Evolutionary conservation across 2,113 vertebrate species (phyloP).

Genomic region (Mugil cephalus): DNA sequence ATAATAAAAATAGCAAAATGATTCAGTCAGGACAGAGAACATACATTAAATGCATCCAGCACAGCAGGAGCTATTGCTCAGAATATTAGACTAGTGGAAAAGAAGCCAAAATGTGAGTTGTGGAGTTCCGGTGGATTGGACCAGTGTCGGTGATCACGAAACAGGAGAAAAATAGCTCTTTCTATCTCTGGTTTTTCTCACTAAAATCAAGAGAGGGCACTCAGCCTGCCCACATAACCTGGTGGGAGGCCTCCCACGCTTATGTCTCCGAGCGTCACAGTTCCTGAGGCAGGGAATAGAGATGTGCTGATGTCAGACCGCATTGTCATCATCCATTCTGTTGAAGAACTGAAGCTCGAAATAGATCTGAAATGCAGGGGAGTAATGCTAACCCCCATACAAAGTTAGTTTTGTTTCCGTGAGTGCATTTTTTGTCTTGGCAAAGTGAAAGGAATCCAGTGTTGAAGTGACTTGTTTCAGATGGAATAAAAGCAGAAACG

Average conservation of each 20-base stretch:
- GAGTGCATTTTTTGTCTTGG: no score
- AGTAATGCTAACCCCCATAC: no score
- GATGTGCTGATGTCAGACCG: background rate
- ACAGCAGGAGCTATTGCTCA: no score
- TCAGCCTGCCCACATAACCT: background rate
- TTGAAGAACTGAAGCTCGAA: background rate
- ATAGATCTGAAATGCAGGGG: background rate
- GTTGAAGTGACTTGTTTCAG: no score
- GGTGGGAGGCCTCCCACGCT: slow-evolving; percentile 16
- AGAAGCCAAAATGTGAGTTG: no score
- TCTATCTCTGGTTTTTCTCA: background rate
- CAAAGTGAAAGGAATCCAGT: no score
- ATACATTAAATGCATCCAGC: no score
- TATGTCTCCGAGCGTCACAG: background rate
- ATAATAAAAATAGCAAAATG: no score
- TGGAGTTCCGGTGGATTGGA: background rate
- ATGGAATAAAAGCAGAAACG: no score
- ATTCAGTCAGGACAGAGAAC: no score
- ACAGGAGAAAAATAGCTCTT: background rate
- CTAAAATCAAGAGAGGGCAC: no score
- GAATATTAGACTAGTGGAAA: no score
- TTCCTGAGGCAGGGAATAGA: background rate
- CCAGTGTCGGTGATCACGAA: background rate
- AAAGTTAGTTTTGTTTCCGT: background rate
- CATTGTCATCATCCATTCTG: slow-evolving; percentile 7